Evolutionary conservation across 2,888 invertebrate species (phyloP), one percentile per base, ranked within the genome.

Genomic region (Cosmopolites sordidus): DNA sequence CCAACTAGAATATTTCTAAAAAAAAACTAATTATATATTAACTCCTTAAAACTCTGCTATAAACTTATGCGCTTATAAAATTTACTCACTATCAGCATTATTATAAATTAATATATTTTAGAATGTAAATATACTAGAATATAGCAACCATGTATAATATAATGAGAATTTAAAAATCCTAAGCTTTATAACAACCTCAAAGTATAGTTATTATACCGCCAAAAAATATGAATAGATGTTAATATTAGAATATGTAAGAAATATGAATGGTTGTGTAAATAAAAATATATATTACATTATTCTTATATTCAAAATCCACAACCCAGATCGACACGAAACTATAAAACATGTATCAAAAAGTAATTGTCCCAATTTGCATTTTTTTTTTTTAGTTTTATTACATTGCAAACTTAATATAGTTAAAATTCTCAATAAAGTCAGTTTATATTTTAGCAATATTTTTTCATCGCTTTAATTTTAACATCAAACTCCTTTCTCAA

Each of bases 231-330:
- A 11, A 4, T 45, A 45, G 30, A 45, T 18, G 39, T 18, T 40
- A 27, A n/a, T n/a, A 39, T 27, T 39, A 39, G 38, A n/a, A 46
- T 46, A 47, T 47, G 39, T 39, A 47, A 47, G 38, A 39, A 40
- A 12, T 22, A 22, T 22, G 8, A 8, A 22, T 22, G 22, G 16
- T 45, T 17, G 12, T 47, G 47, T 47, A 47, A 15, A 47, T 47
- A 47, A 17, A n/a, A 33, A 1, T 14, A 22, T 15, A 45, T 46
- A 17, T 39, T 46, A 38, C 18, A 27, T 3, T 16, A 5, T 43
- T 14, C 6, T 39, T 12, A 38, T 45, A 38, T 5, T 16, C 6
- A 37, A 18, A 22, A 18, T 46, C 11, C 39, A 39, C 39, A 47
- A 40, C n/a, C 47, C 12, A 27, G 22, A 39, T 22, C 22, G 22